Conservation (phyloP, 2,888 invertebrate genomes). For the Phorcus lineatus region DNA sequence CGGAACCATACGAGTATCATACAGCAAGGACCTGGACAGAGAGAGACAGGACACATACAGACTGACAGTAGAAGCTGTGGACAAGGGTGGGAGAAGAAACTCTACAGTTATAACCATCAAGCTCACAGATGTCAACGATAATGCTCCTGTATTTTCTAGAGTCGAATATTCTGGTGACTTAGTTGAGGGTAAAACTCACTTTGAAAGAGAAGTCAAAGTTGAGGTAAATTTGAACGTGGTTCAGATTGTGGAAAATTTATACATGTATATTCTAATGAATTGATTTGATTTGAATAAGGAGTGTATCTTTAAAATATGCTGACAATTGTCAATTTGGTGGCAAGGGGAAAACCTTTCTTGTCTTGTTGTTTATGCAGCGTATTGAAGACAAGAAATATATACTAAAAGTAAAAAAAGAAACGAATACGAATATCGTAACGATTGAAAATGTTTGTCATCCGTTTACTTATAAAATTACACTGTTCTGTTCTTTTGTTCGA, state of each 20-base stretch:
- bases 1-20: conserved; percentile 82
- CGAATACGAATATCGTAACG: too few relatives aligned
- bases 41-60: conserved; percentile 83
- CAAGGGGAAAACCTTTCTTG: too few relatives aligned
- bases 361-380: too few relatives aligned
- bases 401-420: too few relatives aligned
- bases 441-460: too few relatives aligned
- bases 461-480: too few relatives aligned
- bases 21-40: conserved; percentile 80
- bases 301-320: too few relatives aligned
- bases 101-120: conserved; percentile 2
- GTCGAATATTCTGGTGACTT: not conserved
- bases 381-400: too few relatives aligned
- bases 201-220: not conserved
- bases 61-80: conserved; percentile 21
- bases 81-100: conserved; percentile 21
- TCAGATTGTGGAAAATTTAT: too few relatives aligned
- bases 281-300: too few relatives aligned
- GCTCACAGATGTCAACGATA: conserved; percentile 23
- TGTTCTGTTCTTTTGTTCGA: conserved; percentile 74
- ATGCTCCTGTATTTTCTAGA: conserved; percentile 2
- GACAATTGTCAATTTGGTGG: too few relatives aligned
- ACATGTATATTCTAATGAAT: too few relatives aligned
- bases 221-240: not conserved
- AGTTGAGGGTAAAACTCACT: not conserved